A percentile compares a stretch with the other conserved stretches of the same genome.
Evolutionary conservation across 2,888 invertebrate species (phyloP).

Genomic region (Lasiommata megera): DNA sequence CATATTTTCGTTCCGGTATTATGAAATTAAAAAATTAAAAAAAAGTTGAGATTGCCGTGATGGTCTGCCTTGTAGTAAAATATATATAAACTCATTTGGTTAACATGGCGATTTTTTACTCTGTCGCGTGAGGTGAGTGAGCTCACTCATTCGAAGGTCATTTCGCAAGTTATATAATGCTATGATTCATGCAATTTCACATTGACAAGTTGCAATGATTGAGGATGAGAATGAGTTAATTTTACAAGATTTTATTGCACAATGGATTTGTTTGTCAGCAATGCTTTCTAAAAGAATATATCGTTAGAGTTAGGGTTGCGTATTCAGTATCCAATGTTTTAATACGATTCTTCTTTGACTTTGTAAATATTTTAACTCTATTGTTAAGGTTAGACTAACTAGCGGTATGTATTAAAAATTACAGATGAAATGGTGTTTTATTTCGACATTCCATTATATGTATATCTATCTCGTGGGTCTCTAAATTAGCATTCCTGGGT

Average conservation of each 20-base stretch:
- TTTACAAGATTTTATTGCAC: slow-evolving; percentile 1
- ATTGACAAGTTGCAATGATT: neutral
- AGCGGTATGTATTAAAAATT: slow-evolving; percentile 20
- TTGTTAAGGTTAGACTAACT: slow-evolving; percentile 5
- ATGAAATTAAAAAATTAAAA: too few species aligned
- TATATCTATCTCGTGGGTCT: too few species aligned
- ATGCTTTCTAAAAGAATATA: neutral
- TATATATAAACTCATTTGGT: too few species aligned
- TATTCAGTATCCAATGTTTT: slow-evolving; percentile 3
- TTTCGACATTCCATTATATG: slow-evolving; percentile 9
- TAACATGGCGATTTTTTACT: too few species aligned
- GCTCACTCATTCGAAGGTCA: neutral
- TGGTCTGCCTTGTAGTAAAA: too few species aligned
- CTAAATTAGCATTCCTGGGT: too few species aligned
- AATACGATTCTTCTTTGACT: slow-evolving; percentile 10
- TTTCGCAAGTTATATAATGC: neutral
- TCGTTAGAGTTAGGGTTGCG: slow-evolving; percentile 11
- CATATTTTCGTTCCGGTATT: too few species aligned
- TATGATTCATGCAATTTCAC: neutral
- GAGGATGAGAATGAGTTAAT: neutral
- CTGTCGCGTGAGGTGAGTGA: too few species aligned
- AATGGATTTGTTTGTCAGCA: slow-evolving; percentile 1
- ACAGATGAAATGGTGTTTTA: slow-evolving; percentile 26
- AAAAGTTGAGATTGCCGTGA: too few species aligned
- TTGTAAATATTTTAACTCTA: slow-evolving; percentile 25